A percentile compares a stretch with the other conserved stretches of the same genome.
phyloP scores from a whole-genome alignment of 1,140 invertebrate species.

The Eumeta japonica region DNA sequence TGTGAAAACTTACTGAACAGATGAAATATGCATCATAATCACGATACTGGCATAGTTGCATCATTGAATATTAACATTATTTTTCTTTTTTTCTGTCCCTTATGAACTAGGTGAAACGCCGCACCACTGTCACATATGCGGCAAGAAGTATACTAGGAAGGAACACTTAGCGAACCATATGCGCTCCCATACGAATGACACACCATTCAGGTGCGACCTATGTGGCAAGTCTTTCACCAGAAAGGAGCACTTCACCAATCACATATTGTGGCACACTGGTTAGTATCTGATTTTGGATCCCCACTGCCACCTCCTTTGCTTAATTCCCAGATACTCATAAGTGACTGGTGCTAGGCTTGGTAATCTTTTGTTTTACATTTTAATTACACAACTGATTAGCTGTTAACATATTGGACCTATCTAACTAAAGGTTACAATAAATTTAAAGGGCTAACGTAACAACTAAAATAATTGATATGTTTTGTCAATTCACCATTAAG shows the following conservation, averaged over 20 bases:
- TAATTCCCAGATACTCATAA: too few relatives aligned
- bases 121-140: constrained; percentile 72
- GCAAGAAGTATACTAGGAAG: constrained; percentile 76
- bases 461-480: too few relatives aligned
- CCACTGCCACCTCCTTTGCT: too few relatives aligned
- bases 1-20: too few relatives aligned
- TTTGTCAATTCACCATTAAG: too few relatives aligned
- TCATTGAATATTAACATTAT: constrained; percentile 55
- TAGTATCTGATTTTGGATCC: constrained; percentile 41
- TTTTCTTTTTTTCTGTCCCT: constrained; percentile 55
- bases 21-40: too few relatives aligned
- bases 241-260: constrained; percentile 83
- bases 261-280: constrained; percentile 81
- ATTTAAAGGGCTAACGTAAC: too few relatives aligned
- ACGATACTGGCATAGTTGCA: constrained; percentile 43
- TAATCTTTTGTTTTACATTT: too few relatives aligned
- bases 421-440: too few relatives aligned
- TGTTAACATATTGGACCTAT: too few relatives aligned
- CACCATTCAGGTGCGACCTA: constrained; percentile 75
- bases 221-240: constrained; percentile 86
- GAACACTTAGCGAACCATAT: constrained; percentile 76
- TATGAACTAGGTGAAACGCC: constrained; percentile 64
- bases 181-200: constrained; percentile 81
- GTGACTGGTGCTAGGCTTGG: too few relatives aligned
- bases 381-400: too few relatives aligned